phyloP scores from a whole-genome alignment of 2,888 invertebrate species.

The Octodonta nipae region DNA sequence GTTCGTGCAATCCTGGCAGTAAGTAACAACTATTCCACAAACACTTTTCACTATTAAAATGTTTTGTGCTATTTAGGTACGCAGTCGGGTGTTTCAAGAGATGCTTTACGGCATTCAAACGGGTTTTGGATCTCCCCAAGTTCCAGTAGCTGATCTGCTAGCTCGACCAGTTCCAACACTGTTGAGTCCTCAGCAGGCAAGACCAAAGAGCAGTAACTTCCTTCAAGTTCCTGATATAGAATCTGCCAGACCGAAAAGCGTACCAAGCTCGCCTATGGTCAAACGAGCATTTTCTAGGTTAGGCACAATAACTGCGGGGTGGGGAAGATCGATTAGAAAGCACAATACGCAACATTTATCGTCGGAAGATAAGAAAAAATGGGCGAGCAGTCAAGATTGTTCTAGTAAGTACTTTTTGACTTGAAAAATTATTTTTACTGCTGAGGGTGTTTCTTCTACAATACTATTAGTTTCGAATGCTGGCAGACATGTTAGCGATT shows the following conservation, averaged over 20 bases:
- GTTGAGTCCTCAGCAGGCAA: constrained; percentile 71
- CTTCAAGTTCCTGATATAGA: constrained; percentile 76
- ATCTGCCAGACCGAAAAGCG: constrained; percentile 79
- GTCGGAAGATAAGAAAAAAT: constrained; percentile 84
- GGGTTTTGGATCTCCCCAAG: constrained; percentile 85
- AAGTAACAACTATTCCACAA: constrained; percentile 28
- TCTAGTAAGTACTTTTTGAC: constrained; percentile 54
- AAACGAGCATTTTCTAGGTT: constrained; percentile 82
- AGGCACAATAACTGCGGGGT: constrained; percentile 79
- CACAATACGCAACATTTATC: constrained; percentile 68
- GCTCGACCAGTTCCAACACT: constrained; percentile 76
- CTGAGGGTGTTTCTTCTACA: too few species aligned
- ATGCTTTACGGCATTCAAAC: constrained; percentile 90
- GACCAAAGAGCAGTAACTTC: constrained; percentile 82
- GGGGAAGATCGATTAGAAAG: constrained; percentile 77
- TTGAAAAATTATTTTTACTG: constrained; percentile 4
- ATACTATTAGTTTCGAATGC: too few species aligned
- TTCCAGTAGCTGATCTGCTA: constrained; percentile 77
- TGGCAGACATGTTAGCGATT: too few species aligned
- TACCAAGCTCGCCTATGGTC: constrained; percentile 87
- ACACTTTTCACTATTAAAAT: background rate
- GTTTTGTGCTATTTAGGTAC: constrained; percentile 8
- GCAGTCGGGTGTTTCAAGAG: constrained; percentile 81
- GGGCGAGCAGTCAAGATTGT: constrained; percentile 77
- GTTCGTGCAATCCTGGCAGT: constrained; percentile 85